Conservation (phyloP, 2,113 vertebrate genomes). For the sheep (Ovis aries) region ARS-UI_Ramb_v3.0 NC_056060.1:62053501-62054000, state of each 20-base stretch:
- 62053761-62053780: background rate
- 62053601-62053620: background rate
- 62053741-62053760: background rate
- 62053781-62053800: background rate
- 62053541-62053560: background rate
- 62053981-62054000: background rate
- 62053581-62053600: background rate
- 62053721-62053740: background rate
- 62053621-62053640: accelerated
- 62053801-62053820: background rate
- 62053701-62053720: background rate
- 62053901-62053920: background rate
- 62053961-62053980: background rate
- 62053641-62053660: background rate
- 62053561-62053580: background rate
- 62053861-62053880: background rate
- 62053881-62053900: background rate
- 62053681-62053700: background rate
- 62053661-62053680: background rate
- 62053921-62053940: background rate
- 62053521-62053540: background rate
- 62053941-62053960: background rate
- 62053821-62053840: background rate
- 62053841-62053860: background rate
- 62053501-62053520: background rate